phyloP scores from a whole-genome alignment of 1,140 invertebrate species.

The Mercenaria mercenaria region DNA sequence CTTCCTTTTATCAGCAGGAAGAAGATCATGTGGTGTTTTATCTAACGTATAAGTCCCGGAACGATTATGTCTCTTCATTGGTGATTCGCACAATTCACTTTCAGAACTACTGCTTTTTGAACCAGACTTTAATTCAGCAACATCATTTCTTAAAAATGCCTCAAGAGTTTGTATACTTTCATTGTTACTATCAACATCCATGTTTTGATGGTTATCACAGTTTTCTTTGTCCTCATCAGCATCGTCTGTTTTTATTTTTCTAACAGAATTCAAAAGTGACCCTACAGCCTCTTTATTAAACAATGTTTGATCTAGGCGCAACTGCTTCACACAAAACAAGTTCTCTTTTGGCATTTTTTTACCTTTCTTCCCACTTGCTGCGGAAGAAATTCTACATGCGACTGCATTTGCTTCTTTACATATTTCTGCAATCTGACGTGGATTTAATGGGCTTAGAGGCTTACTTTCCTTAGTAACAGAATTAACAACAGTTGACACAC shows the following conservation, averaged over 20 bases:
- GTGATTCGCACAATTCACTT: not conserved
- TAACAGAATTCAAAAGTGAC: not conserved
- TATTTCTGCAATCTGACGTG: constrained; percentile 75
- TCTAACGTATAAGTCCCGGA: constrained; percentile 48
- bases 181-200: not conserved
- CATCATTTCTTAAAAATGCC: constrained; percentile 12
- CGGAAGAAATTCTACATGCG: constrained; percentile 65
- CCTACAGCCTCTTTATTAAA: not conserved
- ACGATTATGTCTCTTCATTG: constrained; percentile 18
- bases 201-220: not conserved
- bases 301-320: not conserved
- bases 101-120: constrained; percentile 5
- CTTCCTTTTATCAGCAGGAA: constrained; percentile 29
- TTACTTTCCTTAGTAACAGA: constrained; percentile 54
- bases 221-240: constrained; percentile 4
- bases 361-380: constrained; percentile 23
- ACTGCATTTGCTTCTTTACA: constrained; percentile 77
- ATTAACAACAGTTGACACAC: constrained; percentile 70
- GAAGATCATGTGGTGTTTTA: constrained; percentile 28
- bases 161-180: not conserved
- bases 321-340: constrained; percentile 33
- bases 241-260: not conserved
- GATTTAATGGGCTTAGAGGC: constrained; percentile 75
- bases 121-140: not conserved
- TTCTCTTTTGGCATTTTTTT: constrained; percentile 17